phyloP scores from a whole-genome alignment of 2,797 vertebrate genomes.

The Hippocampus kuda region DNA sequence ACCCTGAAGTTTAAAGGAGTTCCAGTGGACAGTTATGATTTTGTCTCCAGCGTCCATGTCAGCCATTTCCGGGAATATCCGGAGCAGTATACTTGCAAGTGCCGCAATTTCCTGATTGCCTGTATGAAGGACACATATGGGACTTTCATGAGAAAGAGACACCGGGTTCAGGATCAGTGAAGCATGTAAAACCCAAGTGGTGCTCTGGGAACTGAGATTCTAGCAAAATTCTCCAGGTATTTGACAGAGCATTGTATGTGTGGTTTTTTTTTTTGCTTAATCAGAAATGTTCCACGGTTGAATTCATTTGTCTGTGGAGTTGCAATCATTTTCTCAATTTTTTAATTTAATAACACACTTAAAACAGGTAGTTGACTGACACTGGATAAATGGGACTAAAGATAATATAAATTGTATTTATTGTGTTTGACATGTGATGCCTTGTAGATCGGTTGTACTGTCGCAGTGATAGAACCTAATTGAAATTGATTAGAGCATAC shows the following conservation, averaged over 20 bases:
- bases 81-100: constrained; percentile 72
- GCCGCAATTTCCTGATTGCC: constrained; percentile 69
- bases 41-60: constrained; percentile 78
- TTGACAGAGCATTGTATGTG: neutral
- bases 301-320: neutral
- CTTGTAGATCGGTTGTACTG: neutral
- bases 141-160: constrained; percentile 36
- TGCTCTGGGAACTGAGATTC: neutral
- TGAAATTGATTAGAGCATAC: neutral
- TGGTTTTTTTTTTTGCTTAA: neutral
- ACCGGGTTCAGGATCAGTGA: constrained; percentile 36
- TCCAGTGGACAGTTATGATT: constrained; percentile 74
- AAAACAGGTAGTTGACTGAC: neutral
- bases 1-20: constrained; percentile 64
- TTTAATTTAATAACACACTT: neutral
- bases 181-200: neutral
- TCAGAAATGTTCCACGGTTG: neutral
- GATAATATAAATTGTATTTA: neutral
- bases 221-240: neutral
- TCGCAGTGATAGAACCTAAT: neutral
- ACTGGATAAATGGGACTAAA: neutral
- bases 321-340: neutral
- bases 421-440: constrained; percentile 14
- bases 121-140: constrained; percentile 63
- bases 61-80: constrained; percentile 79